These are phyloP conservation scores for Mycalesis mineus DNA, from an alignment of 2,888 invertebrate genomes.

Conservation along the genomic window DNA sequence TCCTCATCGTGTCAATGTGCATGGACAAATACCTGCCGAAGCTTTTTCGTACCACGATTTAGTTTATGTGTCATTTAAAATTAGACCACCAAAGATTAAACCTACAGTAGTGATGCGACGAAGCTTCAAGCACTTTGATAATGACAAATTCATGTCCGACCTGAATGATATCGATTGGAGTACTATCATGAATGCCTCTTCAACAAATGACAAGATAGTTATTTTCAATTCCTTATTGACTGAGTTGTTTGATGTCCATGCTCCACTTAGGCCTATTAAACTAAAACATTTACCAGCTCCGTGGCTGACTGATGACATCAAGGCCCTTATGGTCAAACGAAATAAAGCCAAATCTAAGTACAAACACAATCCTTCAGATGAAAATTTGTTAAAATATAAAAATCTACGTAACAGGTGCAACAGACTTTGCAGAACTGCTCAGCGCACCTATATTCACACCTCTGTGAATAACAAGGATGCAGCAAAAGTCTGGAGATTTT, in stretches of 20 bases:
- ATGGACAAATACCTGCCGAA: constrained; percentile 3
- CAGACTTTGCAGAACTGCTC: background rate
- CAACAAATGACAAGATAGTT: background rate
- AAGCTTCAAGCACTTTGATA: too few relatives aligned
- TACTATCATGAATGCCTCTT: too few relatives aligned
- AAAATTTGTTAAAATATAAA: background rate
- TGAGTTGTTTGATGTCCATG: constrained; percentile 5
- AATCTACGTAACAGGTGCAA: background rate
- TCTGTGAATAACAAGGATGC: too few relatives aligned
- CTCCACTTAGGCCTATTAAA: constrained; percentile 2
- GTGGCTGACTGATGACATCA: background rate
- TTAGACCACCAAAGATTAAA: background rate
- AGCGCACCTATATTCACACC: background rate
- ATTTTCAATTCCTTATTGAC: constrained; percentile 1
- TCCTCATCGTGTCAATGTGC: background rate
- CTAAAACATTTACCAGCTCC: too few relatives aligned
- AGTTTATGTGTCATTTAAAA: background rate
- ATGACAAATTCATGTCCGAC: too few relatives aligned
- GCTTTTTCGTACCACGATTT: constrained; percentile 10
- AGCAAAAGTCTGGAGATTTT: too few relatives aligned
- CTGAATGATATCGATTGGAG: too few relatives aligned
- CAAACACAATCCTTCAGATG: background rate
- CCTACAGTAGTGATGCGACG: too few relatives aligned
- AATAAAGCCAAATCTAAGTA: constrained; percentile 4
- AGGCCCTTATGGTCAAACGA: background rate